A percentile compares a stretch with the other conserved stretches of the same genome.
Evolutionary conservation across 2,797 vertebrate species (phyloP).

Genomic region (Anguilla obscura): DNA sequence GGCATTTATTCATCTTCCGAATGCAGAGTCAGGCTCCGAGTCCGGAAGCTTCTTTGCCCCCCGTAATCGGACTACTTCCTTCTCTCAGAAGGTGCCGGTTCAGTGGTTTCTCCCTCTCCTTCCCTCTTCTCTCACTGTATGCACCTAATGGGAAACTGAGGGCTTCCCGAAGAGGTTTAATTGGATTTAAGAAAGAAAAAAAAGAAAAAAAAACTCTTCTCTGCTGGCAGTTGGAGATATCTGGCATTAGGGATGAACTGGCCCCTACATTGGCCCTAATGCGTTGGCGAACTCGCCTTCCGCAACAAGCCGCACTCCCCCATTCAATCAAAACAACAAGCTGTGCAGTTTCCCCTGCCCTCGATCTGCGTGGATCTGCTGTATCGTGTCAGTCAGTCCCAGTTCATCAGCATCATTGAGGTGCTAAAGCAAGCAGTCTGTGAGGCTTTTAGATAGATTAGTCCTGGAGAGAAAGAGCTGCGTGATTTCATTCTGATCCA

Average conservation of each 20-base stretch:
- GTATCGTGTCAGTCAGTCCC: not conserved
- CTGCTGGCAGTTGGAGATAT: conserved; percentile 24
- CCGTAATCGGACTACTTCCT: not conserved
- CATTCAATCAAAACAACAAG: not conserved
- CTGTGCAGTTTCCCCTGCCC: not conserved
- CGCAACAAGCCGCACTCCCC: not conserved
- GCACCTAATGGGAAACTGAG: conserved; percentile 13
- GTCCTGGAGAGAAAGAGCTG: not conserved
- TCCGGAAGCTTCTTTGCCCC: not conserved
- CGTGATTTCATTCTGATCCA: not conserved
- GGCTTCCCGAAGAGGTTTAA: conserved; percentile 21
- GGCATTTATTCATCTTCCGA: not conserved
- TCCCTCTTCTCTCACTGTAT: not conserved
- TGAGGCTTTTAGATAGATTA: not conserved
- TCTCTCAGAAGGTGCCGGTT: not conserved
- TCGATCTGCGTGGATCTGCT: not conserved
- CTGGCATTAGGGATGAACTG: not conserved
- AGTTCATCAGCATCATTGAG: conserved; percentile 9
- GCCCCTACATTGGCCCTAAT: not conserved
- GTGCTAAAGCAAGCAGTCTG: not conserved
- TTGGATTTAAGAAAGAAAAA: conserved; percentile 18
- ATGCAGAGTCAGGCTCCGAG: not conserved
- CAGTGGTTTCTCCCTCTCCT: not conserved
- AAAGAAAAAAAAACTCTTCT: not conserved
- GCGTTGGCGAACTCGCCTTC: not conserved